Conservation (phyloP, 2,113 vertebrate genomes). For the Kryptolebias marmoratus region DNA sequence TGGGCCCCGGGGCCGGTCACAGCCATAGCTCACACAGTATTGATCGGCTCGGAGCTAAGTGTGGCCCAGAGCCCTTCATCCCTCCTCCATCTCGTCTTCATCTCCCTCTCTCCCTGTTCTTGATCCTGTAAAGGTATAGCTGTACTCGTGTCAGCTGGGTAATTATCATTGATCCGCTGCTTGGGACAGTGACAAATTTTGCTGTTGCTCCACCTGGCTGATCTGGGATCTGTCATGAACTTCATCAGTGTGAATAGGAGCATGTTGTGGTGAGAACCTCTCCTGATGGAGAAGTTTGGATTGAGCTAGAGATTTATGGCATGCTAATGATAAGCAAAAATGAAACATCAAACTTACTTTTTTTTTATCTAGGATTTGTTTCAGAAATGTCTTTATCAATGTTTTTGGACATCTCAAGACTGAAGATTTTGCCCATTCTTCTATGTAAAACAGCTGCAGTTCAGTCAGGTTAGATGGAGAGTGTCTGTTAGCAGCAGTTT, state of each 20-base stretch:
- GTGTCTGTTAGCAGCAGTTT: no score
- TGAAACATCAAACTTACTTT: background rate
- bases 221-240: constrained; percentile 76
- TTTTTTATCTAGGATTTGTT: no score
- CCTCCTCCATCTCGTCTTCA: constrained; percentile 80
- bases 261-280: background rate
- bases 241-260: constrained; percentile 12
- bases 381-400: background rate
- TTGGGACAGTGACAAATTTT: constrained; percentile 88
- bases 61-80: constrained; percentile 68
- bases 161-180: constrained; percentile 96
- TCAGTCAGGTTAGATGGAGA: background rate
- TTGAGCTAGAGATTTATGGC: background rate
- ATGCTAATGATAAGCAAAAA: background rate
- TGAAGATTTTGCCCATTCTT: background rate
- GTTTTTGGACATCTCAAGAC: background rate
- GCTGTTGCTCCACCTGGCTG: constrained; percentile 82
- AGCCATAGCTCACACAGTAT: constrained; percentile 65
- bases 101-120: constrained; percentile 86
- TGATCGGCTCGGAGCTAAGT: constrained; percentile 68
- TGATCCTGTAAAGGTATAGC: constrained; percentile 97
- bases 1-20: constrained; percentile 44
- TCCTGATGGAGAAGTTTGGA: background rate
- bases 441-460: background rate
- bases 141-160: constrained; percentile 93